Evolutionary conservation across 2,797 vertebrate genomes (phyloP).

Genomic region (Halcyon badia): DNA sequence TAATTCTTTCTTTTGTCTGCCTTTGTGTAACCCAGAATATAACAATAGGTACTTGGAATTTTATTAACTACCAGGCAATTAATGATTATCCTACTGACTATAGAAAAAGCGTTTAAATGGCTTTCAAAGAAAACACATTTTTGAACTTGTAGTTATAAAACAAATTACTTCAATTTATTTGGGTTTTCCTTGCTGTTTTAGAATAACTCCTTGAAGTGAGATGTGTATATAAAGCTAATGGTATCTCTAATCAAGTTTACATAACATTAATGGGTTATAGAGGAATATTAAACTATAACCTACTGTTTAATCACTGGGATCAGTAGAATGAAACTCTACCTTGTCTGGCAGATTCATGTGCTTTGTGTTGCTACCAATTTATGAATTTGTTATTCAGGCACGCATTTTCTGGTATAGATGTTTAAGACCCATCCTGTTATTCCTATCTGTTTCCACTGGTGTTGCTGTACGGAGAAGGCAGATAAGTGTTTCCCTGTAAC

Average conservation of each 20-base stretch:
- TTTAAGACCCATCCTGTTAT: not conserved
- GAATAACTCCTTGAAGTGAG: not conserved
- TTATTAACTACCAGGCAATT: not conserved
- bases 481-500: not conserved
- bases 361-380: not conserved
- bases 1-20: not conserved
- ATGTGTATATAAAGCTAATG: not conserved
- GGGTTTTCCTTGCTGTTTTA: not conserved
- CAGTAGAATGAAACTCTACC: not conserved
- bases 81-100: not conserved
- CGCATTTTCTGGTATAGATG: fast-evolving
- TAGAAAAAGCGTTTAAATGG: not conserved
- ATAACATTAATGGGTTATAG: not conserved
- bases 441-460: not conserved
- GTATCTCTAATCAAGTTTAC: not conserved
- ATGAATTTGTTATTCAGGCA: not conserved
- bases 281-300: not conserved
- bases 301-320: not conserved
- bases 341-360: not conserved
- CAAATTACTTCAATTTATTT: not conserved
- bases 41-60: not conserved
- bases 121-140: not conserved
- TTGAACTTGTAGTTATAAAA: not conserved
- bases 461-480: not conserved
- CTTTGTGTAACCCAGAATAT: not conserved